phyloP scores from a whole-genome alignment of 2,797 vertebrate species.

The Fratercula arctica region DNA sequence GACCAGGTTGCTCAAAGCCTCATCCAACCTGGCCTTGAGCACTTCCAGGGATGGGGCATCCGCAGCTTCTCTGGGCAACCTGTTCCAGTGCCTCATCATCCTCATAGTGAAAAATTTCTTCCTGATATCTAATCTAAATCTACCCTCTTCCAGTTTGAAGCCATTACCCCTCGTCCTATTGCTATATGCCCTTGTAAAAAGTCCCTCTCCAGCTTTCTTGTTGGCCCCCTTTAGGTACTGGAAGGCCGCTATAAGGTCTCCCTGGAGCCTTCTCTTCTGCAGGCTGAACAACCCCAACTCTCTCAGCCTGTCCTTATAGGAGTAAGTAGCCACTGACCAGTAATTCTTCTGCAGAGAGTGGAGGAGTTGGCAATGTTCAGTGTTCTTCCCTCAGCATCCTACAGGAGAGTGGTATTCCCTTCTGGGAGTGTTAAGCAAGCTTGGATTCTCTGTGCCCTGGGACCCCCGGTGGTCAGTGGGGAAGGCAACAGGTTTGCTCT shows the following conservation, averaged over 20 bases:
- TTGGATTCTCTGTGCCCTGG: rapidly evolving
- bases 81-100: neutral
- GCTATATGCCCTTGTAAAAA: neutral
- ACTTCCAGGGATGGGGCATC: neutral
- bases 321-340: neutral
- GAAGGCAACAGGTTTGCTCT: neutral
- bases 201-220: neutral
- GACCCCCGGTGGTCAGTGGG: neutral
- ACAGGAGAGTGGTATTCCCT: neutral
- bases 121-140: neutral
- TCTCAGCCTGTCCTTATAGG: neutral
- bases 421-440: neutral
- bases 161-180: neutral
- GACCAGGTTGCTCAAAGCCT: neutral
- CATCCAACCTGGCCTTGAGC: neutral
- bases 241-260: neutral
- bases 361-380: neutral
- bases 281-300: neutral
- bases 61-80: neutral
- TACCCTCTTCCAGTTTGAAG: neutral
- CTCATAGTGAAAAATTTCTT: neutral
- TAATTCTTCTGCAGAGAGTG: neutral
- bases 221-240: neutral
- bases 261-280: neutral
- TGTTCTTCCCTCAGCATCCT: neutral